phyloP scores from a whole-genome alignment of 2,888 invertebrate species.

The Nomada ferruginata region DNA sequence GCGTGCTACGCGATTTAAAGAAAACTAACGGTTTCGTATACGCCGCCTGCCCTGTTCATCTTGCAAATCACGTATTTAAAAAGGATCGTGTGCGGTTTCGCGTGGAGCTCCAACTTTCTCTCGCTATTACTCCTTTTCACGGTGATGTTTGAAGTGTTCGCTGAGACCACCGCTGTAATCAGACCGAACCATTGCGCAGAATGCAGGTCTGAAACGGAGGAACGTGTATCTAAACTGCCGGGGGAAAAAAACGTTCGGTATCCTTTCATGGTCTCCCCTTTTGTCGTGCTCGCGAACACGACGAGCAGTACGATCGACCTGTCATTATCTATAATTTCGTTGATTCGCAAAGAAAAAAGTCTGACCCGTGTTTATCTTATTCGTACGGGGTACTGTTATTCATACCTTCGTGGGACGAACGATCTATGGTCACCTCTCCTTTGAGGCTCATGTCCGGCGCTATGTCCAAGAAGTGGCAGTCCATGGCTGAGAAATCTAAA shows the following conservation, averaged over 20 bases:
- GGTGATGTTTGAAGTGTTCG: conserved; percentile 68
- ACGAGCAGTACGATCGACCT: conserved; percentile 11
- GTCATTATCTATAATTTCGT: conserved; percentile 55
- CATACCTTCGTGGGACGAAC: conserved; percentile 73
- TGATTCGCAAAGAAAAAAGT: conserved; percentile 45
- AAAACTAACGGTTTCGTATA: conserved; percentile 60
- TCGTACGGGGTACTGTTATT: conserved; percentile 42
- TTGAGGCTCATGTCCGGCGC: conserved; percentile 60
- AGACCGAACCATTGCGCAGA: conserved; percentile 76
- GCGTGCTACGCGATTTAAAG: not conserved
- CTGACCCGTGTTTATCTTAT: conserved; percentile 30
- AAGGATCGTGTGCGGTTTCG: conserved; percentile 68
- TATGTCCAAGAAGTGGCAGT: conserved; percentile 69
- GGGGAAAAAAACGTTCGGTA: not conserved
- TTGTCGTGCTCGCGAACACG: not conserved
- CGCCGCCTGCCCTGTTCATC: conserved; percentile 65
- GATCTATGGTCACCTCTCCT: conserved; percentile 73
- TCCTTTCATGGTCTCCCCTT: not conserved
- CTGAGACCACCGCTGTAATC: conserved; percentile 71
- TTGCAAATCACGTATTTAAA: conserved; percentile 77
- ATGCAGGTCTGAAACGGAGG: conserved; percentile 64
- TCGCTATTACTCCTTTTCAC: conserved; percentile 52
- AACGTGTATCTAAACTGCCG: conserved; percentile 17
- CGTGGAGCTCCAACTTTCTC: conserved; percentile 68
- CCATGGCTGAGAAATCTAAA: conserved; percentile 63